Evolutionary conservation across 2,888 invertebrate species (phyloP), one percentile per base, ranked within the genome.

Genomic region (Ptilodon capucinus): DNA sequence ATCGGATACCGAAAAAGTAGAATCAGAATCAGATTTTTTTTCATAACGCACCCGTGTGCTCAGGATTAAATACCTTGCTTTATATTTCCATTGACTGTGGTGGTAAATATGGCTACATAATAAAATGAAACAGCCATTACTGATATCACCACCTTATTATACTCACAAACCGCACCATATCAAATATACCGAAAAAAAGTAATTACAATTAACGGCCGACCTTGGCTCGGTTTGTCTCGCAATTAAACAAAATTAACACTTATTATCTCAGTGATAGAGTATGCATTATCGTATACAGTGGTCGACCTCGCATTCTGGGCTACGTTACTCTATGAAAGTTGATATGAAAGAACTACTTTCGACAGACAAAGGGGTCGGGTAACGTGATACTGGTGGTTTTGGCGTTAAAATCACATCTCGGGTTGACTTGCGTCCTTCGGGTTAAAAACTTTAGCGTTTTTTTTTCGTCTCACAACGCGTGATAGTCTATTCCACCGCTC

Each of bases 291-390:
- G 7, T 35, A 19, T 35, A 11, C 43, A 17, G 23, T 9, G 23
- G 39, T n/a, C 36, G 52, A 53, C 69, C 69, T 69, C 51, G 66
- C 44, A 40, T 23, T n/a, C 39, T 40, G 65, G 51, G 57, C 61
- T 40, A 46, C 47, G 42, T 63, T 65, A 61, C 69, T 48, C 46
- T 35, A 64, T 59, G 74, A 74, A 74, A 76, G 71, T 71, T 69
- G 69, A 67, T 65, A 66, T 48, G 53, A 52, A 62, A 56, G 47
- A 63, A 64, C 68, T 51, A 60, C 58, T 62, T 63, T 60, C 57
- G 46, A 42, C 41, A 39, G 39, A 71, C 64, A 68, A 68, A 68
- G 52, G 56, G 47, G 70, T 52, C 48, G 57, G 54, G 62, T 67
- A 64, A 73, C 21, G 16, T 42, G 51, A 72, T 42, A 70, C 44